Base-by-base conservation (phyloP, 1,140 invertebrate species). In the Oedothorax gibbosus region DNA sequence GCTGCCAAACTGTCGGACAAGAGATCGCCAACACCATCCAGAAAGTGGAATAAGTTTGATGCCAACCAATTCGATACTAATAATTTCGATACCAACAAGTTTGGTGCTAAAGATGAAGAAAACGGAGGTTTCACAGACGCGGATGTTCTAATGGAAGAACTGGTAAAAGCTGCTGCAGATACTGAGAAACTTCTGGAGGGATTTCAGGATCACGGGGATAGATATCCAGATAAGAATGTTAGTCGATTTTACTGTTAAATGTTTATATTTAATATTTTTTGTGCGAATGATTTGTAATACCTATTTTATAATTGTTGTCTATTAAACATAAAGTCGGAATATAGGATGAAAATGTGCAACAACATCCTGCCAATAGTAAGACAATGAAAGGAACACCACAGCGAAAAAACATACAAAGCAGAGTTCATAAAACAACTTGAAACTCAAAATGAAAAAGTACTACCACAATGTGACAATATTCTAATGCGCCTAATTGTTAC, bases 211-310 rank as follows among this genome's bases (percentile, higher is more conserved):
- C 60, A 60, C 0, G 53, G 53, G 15, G 60, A 72, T 11, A 9
- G 73, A n/a, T 85, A 64, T 71, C 75, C 75, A 0, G 65, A 68
- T n/a, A 54, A 85, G 7, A 20, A 85, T 62, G 83, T 85, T 18
- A 53, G 68, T 53, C 2, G 8, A 0, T 6, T 60, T 60, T 60
- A 14, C 57, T 60, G 4, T 11, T 60, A 14, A 12, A 60, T 60
- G 5, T 4, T 4, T 14, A 60, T 14, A 60, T 60, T 11, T 5
- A n/a, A 60, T 60, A 60, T 60, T 14, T 57, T 60, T 60, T 60
- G 7, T 12, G 6, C n/a, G 3, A 60, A 6, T 14, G 11, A 60
- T 60, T 60, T 14, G 57, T 14, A 6, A 60, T 60, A 35, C 35
- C 9, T 7, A 4, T 14, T 60, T 6, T 7, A 7, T 60, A 12